Evolutionary conservation across 2,797 vertebrate genomes (phyloP).

Genomic region (Botia kubotai): DNA sequence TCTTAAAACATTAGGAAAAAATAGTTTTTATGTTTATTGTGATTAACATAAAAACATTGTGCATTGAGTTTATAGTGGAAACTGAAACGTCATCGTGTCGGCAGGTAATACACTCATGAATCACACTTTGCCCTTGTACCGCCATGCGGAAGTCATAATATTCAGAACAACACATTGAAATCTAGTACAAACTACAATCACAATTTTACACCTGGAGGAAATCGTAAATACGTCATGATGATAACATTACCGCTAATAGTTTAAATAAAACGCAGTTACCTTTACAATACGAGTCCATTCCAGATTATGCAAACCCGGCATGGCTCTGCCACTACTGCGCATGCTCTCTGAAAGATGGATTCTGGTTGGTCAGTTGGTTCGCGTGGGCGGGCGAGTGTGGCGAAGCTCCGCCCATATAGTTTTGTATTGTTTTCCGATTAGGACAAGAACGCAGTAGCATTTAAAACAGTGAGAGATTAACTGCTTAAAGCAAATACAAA

Average conservation of each 20-base stretch:
- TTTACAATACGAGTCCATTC: background rate
- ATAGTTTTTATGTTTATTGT: background rate
- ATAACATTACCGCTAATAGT: background rate
- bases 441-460: no score
- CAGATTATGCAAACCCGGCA: background rate
- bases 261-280: background rate
- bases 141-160: background rate
- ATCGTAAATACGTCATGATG: background rate
- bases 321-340: conserved; percentile 16
- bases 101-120: no score
- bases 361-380: conserved; percentile 17
- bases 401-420: background rate
- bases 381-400: background rate
- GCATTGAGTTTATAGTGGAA: no score
- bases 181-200: background rate
- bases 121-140: conserved; percentile 1
- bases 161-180: background rate
- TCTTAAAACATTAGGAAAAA: background rate
- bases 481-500: no score
- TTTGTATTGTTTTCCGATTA: background rate
- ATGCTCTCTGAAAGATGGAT: background rate
- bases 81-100: no score
- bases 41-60: no score
- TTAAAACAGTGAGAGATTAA: no score
- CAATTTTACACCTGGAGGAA: background rate